Evolutionary conservation across 2,888 invertebrate species (phyloP).

Genomic region (Sphecodes monilicornis): DNA sequence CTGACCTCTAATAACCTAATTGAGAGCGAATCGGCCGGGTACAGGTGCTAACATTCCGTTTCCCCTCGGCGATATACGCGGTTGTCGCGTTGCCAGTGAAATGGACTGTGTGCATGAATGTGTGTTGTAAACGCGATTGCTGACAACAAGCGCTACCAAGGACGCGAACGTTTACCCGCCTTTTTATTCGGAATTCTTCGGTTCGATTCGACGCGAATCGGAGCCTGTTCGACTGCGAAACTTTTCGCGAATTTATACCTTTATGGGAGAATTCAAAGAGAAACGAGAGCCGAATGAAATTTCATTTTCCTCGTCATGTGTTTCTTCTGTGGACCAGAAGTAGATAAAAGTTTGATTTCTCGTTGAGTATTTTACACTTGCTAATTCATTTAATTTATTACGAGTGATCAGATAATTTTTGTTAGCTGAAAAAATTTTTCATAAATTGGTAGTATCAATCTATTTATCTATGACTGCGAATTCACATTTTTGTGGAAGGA

Average conservation of each 20-base stretch:
- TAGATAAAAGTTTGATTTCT: not conserved
- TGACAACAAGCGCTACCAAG: not conserved
- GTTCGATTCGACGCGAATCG: not conserved
- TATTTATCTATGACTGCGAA: too few relatives aligned
- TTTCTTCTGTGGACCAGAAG: not conserved
- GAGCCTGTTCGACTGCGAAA: not conserved
- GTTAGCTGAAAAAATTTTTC: too few relatives aligned
- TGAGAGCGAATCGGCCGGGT: slow-evolving; percentile 36
- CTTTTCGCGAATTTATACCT: not conserved
- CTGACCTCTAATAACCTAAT: slow-evolving; percentile 45
- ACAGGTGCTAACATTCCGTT: slow-evolving; percentile 7
- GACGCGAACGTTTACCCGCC: slow-evolving; percentile 17
- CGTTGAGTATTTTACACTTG: not conserved
- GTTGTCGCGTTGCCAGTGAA: slow-evolving; percentile 3
- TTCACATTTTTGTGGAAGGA: too few relatives aligned
- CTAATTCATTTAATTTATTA: too few relatives aligned
- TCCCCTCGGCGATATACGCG: slow-evolving; percentile 11
- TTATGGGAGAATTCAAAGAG: not conserved
- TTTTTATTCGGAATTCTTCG: slow-evolving; percentile 6
- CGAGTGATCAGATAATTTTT: too few relatives aligned
- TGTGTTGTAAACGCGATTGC: not conserved
- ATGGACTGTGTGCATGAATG: not conserved
- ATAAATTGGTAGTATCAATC: too few relatives aligned
- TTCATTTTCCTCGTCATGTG: not conserved
- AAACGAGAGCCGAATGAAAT: not conserved